Evolutionary conservation across 2,888 invertebrate genomes (phyloP), one percentile per base, ranked within the genome.

Genomic region (Sinodicranocentrus sp.): DNA sequence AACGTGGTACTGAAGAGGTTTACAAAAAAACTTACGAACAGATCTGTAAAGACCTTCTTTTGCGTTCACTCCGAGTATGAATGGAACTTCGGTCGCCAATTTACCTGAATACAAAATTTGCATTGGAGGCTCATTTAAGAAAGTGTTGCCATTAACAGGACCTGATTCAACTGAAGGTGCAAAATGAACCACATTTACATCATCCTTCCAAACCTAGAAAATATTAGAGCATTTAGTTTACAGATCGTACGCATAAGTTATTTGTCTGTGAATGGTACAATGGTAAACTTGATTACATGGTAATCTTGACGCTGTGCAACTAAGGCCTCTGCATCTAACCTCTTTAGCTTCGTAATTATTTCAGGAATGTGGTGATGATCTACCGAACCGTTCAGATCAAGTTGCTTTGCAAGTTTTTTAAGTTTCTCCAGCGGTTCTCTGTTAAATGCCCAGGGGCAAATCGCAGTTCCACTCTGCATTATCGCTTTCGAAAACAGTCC

Each of bases 401-500:
- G 57, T 33, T 83, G 80, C 28, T 85, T 85, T 28, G 71, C 67
- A 6, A 86, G 71, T 17, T 78, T 70, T 43, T 84, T 85, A 8
- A 85, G 15, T n/a, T 84, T 83, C 8, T 75, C 57, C 3, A 2
- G 52, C 8, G 86, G 86, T 17, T 39, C 19, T 21, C 68, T 25
- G 15, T 84, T 85, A 17, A 85, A 80, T 23, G 86, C 86, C 86
- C 86, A 86, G 2, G 86, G 86, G 19, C 63, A 57, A 5, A 86
- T n/a, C 0, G 79, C 75, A 2, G 43, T 61, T 5, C 84, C 82
- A 43, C 65, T 65, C 61, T 85, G 85, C 82, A 86, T 77, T 2
- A 86, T 86, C 8, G 77, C 86, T 3, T 72, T 65, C 2, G 39
- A 15, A 33, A 86, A 86, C 1, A 86, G 54, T 1, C 86, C 86